phyloP scores from a whole-genome alignment of 1,140 invertebrate genomes.

The Hesperophylax magnus region DNA sequence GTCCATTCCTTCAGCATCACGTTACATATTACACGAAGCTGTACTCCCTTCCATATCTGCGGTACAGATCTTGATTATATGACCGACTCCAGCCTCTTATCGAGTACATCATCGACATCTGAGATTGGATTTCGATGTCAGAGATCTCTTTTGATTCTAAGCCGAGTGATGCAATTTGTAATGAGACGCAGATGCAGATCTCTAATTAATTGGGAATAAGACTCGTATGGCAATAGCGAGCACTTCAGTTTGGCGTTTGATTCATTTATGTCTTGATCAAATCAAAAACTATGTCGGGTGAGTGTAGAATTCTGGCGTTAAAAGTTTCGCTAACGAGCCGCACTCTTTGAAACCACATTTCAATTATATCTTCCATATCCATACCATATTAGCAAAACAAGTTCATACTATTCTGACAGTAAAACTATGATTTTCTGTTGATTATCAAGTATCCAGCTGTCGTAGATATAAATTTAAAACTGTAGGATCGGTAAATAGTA shows the following conservation, averaged over 20 bases:
- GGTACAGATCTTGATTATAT: conserved; percentile 1
- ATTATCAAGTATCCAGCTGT: too few species aligned
- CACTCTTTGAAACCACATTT: too few species aligned
- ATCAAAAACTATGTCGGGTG: neutral
- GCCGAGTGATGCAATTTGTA: conserved; percentile 5
- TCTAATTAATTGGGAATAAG: conserved; percentile 3
- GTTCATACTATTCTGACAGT: too few species aligned
- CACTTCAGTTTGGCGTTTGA: neutral
- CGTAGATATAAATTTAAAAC: too few species aligned
- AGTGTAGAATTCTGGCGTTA: neutral
- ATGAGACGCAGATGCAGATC: conserved; percentile 13
- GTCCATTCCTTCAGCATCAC: too few species aligned
- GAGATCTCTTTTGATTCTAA: neutral
- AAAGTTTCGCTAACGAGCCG: neutral
- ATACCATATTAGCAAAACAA: too few species aligned
- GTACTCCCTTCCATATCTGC: neutral
- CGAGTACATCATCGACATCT: neutral
- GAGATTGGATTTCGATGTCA: neutral
- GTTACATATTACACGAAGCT: too few species aligned
- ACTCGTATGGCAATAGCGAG: neutral
- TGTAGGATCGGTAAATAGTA: too few species aligned
- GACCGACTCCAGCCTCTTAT: neutral
- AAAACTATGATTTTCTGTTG: too few species aligned
- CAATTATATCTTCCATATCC: too few species aligned
- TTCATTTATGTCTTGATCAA: neutral